Evolutionary conservation across 2,797 vertebrate species (phyloP), one percentile per base, ranked within the genome.

Genomic region (Pantherophis vulpinus): DNA sequence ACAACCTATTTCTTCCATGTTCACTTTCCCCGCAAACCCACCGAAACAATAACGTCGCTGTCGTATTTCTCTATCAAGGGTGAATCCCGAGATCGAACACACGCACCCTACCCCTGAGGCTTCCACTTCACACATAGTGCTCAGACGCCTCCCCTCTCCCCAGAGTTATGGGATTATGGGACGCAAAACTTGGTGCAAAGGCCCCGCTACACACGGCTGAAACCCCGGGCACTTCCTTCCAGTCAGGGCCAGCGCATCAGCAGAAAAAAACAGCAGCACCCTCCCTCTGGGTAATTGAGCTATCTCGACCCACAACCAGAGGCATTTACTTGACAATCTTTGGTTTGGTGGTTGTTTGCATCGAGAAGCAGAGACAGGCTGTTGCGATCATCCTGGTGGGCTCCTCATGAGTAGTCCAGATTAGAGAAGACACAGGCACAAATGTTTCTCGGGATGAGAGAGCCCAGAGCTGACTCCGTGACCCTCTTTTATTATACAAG

Each of bases 41-140:
- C 92, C 98, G 98, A 98, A 99, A 51, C 54, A 60, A 47, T 47
- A 60, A n/a, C 25, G 86, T n/a, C 6, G n/a, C 20, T 90, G 8
- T 42, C 8, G 42, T 42, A 42, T 63, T 66, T 20, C 74, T 37
- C 37, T 29, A 90, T 29, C 27, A 27, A 61, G 23, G n/a, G 66
- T 32, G 13, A 32, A 37, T 51, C 9, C 25, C 88, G 58, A 60
- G 29, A 29, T 60, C 32, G 16, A 74, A 90, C 3, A 55, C 20
- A 32, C 4, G 0, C 23, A 10, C 89, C 51, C 61, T 61, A n/a
- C 42, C 37, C 37, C 51, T 63, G 47, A 47, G 8, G 10, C 25
- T n/a, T 23, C 25, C 25, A 27, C 86, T 87, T 54, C 18, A 54
- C 42, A 54, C n/a, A 63, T 20, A 56, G 59, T 13, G 23, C 42